Base-by-base conservation (phyloP, 2,797 vertebrate genomes). In the Sphaeramia orbicularis region DNA sequence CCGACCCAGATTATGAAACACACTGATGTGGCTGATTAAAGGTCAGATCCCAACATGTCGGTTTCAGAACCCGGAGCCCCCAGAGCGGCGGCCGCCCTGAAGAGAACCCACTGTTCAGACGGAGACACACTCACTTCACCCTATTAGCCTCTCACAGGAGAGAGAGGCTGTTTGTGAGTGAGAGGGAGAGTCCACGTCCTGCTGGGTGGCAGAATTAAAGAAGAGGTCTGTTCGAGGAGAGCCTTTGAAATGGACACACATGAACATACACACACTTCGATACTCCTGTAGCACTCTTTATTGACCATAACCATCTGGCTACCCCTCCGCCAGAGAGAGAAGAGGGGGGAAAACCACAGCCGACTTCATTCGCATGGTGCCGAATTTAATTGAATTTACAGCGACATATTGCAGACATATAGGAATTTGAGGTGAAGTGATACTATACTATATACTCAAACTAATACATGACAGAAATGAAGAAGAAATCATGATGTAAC, bases 181-280 rank as follows among this genome's bases (percentile, higher is more conserved):
- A 27, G 42, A 36, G 51, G 49, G 53, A 30, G 50, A n/a, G n/a
- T n/a, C n/a, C n/a, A n/a, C 58, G 56, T 81, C 90, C 90, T 78
- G 88, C 86, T 93, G 89, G 84, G 88, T n/a, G 83, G 86, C 79
- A 80, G 68, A 90, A 92, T 92, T 94, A 89, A 93, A 92, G 86
- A 80, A 89, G 89, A 92, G 89, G 90, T 92, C 94, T 93, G 94
- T 93, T 89, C 87, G 89, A 89, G 87, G 83, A 54, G 78, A 93
- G 89, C 60, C 91, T 95, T 95, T 95, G 91, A 96, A 95, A 95
- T 61, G 56, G 74, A 85, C 85, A 86, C 81, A 88, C 80, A 84
- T 75, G 65, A 76, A 81, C 58, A 74, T 8, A 65, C 69, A 73
- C 49, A 70, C 83, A 65, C 61, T 41, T 44, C 5, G 8, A 56